A percentile compares a stretch with the other conserved stretches of the same genome.
These are phyloP conservation scores for Suricata suricatta DNA, from an alignment of 2,113 vertebrate species.

Conservation along the genomic window DNA sequence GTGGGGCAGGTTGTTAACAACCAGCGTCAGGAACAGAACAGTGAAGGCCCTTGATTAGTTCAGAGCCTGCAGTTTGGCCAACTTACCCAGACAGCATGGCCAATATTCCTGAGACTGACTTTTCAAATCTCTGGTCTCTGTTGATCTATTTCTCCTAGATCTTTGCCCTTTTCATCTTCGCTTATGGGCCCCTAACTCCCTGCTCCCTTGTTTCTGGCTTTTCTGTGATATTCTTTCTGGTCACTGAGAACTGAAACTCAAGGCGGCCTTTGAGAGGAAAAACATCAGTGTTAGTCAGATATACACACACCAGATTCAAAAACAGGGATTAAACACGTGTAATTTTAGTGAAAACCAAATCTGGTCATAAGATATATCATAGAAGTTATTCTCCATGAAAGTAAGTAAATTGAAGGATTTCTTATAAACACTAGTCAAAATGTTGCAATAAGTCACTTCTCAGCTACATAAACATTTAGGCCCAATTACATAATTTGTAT, in stretches of 20 bases:
- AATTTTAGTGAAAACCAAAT: constrained; percentile 44
- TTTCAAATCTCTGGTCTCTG: neutral
- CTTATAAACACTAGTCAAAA: constrained; percentile 33
- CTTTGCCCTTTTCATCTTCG: neutral
- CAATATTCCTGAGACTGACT: neutral
- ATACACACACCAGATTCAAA: neutral
- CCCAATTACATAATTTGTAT: neutral
- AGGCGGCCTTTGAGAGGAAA: neutral
- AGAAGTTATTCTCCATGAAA: constrained; percentile 35
- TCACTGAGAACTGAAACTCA: neutral
- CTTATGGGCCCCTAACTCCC: neutral
- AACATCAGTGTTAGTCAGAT: neutral
- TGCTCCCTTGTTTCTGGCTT: neutral
- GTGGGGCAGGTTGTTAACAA: neutral
- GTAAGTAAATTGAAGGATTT: constrained; percentile 37
- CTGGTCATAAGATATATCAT: constrained; percentile 24
- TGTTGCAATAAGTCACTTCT: neutral
- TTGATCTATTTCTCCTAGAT: neutral
- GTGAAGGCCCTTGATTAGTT: neutral
- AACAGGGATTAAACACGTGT: neutral
- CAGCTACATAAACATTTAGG: neutral
- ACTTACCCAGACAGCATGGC: neutral
- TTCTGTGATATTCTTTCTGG: neutral
- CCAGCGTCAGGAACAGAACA: neutral
- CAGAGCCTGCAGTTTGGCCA: neutral